Evolutionary conservation across 1,140 invertebrate species (phyloP).

Genomic region (Hermetia illucens): DNA sequence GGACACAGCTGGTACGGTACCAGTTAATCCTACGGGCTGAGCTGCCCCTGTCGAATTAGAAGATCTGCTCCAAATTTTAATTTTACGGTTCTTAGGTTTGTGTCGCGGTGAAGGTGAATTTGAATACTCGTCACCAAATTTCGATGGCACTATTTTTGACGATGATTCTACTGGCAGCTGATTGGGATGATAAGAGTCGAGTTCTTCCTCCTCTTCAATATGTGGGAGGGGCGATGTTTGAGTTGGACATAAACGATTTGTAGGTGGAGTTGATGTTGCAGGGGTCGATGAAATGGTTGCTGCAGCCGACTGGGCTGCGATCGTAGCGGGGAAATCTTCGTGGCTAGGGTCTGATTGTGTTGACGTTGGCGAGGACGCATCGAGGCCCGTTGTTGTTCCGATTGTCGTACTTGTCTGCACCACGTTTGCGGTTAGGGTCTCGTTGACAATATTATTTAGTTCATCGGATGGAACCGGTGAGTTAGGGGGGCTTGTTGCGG

Average conservation of each 20-base stretch:
- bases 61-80: constrained; percentile 14
- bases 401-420: constrained; percentile 11
- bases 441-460: constrained; percentile 8
- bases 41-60: no score
- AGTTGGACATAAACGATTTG: constrained; percentile 20
- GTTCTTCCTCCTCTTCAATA: constrained; percentile 43
- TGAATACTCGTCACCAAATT: constrained; percentile 14
- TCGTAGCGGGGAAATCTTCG: constrained; percentile 3
- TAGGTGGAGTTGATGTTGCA: constrained; percentile 34
- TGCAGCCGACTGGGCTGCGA: constrained; percentile 23
- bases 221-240: constrained; percentile 38
- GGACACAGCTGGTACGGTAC: constrained; percentile 19
- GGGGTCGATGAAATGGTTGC: constrained; percentile 31
- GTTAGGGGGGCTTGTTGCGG: constrained; percentile 32
- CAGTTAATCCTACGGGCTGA: no score
- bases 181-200: constrained; percentile 36
- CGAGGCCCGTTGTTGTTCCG: constrained; percentile 7
- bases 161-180: constrained; percentile 32
- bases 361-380: constrained; percentile 8
- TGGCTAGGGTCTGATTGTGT: constrained; percentile 3
- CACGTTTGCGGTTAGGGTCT: constrained; percentile 3
- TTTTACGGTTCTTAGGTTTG: constrained; percentile 26
- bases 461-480: constrained; percentile 20
- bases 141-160: constrained; percentile 28
- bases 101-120: constrained; percentile 26